phyloP scores from a whole-genome alignment of 2,113 vertebrate species.

The Elachura formosa region DNA sequence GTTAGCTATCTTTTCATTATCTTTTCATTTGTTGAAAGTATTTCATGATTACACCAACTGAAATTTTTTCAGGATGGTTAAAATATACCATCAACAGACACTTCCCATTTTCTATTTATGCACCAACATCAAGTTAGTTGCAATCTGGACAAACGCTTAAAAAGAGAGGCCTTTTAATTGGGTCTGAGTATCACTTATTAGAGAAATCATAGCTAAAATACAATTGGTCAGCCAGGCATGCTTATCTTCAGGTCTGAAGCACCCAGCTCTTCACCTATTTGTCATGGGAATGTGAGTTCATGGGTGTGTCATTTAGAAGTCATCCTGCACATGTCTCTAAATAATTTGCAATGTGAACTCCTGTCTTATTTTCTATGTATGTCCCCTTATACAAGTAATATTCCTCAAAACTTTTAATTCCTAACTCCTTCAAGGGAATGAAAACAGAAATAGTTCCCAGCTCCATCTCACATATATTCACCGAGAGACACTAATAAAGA shows the following conservation, averaged over 20 bases:
- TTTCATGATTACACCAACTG: not conserved
- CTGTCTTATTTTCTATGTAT: not conserved
- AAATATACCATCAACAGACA: not conserved
- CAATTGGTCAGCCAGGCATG: rapidly evolving
- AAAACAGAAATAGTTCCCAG: not conserved
- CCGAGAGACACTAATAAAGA: not conserved
- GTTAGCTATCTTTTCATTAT: not conserved
- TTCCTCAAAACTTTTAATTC: not conserved
- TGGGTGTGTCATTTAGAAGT: not conserved
- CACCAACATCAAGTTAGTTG: not conserved
- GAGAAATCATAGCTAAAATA: not conserved
- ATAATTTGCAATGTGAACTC: not conserved
- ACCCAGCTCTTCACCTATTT: not conserved
- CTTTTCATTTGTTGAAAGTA: not conserved
- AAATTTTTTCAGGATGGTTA: not conserved
- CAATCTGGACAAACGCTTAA: not conserved
- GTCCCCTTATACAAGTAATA: not conserved
- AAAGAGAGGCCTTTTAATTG: not conserved
- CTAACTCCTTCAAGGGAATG: not conserved
- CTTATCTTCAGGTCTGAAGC: not conserved
- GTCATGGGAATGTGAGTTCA: not conserved
- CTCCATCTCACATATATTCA: not conserved
- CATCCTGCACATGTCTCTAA: not conserved
- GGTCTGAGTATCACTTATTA: not conserved
- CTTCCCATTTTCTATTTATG: not conserved